Base-by-base conservation (phyloP, 1,140 invertebrate species). In the Vanessa tameamea region DNA sequence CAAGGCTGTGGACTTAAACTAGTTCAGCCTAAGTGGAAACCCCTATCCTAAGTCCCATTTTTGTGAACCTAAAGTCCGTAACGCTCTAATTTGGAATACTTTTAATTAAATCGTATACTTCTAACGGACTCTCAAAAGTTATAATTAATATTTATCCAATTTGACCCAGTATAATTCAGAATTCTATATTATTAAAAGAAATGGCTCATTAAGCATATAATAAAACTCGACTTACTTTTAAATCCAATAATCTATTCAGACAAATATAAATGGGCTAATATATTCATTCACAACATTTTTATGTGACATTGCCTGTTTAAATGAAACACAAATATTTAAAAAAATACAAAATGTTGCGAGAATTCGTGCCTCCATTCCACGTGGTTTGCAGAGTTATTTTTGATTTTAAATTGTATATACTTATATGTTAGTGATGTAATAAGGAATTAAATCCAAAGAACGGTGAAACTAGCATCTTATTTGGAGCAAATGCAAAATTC, bases 101-200 rank as follows among this genome's bases (percentile, higher is more conserved):
- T 71, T 83, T 82, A 87, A 86, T 83, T 87, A 77, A 82, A 82
- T 73, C 78, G 78, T 78, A 77, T 79, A 82, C 76, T 82, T 83
- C 80, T 82, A 76, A 72, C 75, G 76, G 72, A 80, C 77, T 77
- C 70, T 77, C 77, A 69, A 78, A 86, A 87, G 85, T 87, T 87
- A 88, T 88, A 88, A 88, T 88, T 86, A 88, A 88, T 77, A 81
- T 66, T 71, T 79, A 78, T 76, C 79, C 80, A 76, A 78, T 86
- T 86, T 79, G 72, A 69, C 64, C 70, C 72, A 76, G 78, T 67
- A 82, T 84, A 83, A 85, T 85, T 82, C 79, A 81, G 70, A 79
- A 76, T 81, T 80, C 80, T 31, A 5, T 59, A 59, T 37, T 37
- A 31, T 8, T 37, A 15, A 15, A 31, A 23, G 31, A 61, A 61